Percentiles rank a stretch among this genome's conserved stretches.
These are phyloP conservation scores for Pedicia rivosa DNA, from an alignment of 2,888 invertebrate genomes.

Conservation along the genomic window DNA sequence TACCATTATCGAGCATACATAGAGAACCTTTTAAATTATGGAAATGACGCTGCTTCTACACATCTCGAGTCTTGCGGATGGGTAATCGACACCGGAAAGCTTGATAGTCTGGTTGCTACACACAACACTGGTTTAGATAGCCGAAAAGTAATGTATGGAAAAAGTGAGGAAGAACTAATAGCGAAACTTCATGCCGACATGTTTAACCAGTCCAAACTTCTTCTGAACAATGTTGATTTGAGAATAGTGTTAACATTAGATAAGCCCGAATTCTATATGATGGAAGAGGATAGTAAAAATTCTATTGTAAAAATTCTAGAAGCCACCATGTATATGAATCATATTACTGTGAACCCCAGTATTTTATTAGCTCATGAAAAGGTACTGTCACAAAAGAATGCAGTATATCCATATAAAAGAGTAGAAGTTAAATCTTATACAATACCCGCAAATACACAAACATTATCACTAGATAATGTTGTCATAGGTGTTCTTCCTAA, in stretches of 20 bases:
- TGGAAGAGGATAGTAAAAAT: neutral
- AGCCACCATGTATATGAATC: conserved; percentile 1
- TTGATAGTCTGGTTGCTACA: no score
- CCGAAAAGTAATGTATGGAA: neutral
- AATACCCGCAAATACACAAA: no score
- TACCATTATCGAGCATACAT: conserved; percentile 6
- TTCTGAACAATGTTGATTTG: conserved; percentile 4
- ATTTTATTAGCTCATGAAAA: conserved; percentile 1
- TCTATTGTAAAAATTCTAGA: neutral
- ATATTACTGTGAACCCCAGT: conserved; percentile 1
- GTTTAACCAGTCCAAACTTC: conserved; percentile 3
- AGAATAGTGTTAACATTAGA: neutral
- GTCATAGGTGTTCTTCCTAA: no score
- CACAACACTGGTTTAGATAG: neutral
- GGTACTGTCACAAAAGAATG: neutral
- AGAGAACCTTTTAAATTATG: conserved; percentile 7
- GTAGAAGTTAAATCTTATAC: conserved; percentile 2
- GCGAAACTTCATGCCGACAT: conserved; percentile 1
- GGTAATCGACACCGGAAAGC: neutral
- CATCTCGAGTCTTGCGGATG: conserved; percentile 4
- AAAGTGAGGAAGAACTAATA: neutral
- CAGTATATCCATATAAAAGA: neutral
- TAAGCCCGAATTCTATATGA: conserved; percentile 2
- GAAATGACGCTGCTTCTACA: conserved; percentile 2
- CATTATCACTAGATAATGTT: no score